Evolutionary conservation across 2,888 invertebrate species (phyloP), one percentile per base, ranked within the genome.

Genomic region (Trimorus sp.): DNA sequence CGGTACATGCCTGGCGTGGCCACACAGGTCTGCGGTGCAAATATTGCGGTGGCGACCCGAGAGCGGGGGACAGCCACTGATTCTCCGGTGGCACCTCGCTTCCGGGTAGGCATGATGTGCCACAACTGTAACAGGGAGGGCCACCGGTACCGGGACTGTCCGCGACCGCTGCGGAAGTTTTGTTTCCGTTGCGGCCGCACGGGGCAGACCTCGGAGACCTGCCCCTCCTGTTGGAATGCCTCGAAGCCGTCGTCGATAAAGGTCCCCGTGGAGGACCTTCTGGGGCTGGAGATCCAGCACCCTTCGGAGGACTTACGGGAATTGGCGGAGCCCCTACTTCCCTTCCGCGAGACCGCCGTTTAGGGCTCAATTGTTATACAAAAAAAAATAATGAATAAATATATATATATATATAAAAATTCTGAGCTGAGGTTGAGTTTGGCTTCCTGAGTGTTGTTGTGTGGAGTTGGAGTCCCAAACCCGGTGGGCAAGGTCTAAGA

Each of bases 11-110:
- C 49, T 4, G 62, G 49, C 7, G 37, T 49, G 37, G 16, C 48
- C 9, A 62, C 62, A 12, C 62, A 62, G 26, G 62, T 62, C 8
- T 62, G 48, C 7, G 62, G 62, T 1, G 48, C 26, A 0, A 48
- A 62, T 16, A 48, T 62, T 4, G 62, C 40, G 11, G 2, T 37
- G 11, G 12, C 11, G 37, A 2, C 26, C 6, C 11, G 49, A 37
- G 36, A 36, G 56, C 11, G 36, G 37, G 56, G 36, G 38, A 37
- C 37, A n/a, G 26, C 42, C 16, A 40, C 40, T 11, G 9, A 9
- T 9, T 11, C 40, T 11, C 40, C 8, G 11, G 26, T 26, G 26
- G 26, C 4, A 4, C 1, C 26, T 26, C 26, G 26, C 26, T 45
- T n/a, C 45, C 9, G 45, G 45, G 45, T 6, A 2, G 45, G 11